These are phyloP conservation scores for Morphnarchus princeps DNA, from an alignment of 2,113 vertebrate genomes.

Conservation along the genomic window DNA sequence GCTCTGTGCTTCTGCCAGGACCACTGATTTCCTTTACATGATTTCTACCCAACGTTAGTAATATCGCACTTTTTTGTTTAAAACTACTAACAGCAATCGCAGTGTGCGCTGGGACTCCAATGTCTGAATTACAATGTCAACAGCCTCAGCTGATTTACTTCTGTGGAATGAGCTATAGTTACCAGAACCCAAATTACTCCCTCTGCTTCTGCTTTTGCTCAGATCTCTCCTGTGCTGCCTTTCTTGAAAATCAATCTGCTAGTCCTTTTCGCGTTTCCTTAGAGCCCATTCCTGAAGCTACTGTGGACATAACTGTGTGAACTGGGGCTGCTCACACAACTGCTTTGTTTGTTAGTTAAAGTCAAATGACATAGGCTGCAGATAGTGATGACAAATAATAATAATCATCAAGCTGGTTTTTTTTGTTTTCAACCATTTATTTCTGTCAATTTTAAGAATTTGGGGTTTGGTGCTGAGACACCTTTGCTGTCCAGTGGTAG, in stretches of 20 bases:
- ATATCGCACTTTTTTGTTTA: not conserved
- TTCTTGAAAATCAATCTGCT: not conserved
- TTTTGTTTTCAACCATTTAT: not conserved
- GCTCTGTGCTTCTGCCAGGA: not conserved
- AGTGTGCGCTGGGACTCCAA: not conserved
- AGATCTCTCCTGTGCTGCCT: not conserved
- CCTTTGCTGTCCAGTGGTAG: not conserved
- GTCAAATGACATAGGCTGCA: not conserved
- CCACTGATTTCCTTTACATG: not conserved
- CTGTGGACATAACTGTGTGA: not conserved
- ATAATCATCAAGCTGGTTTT: not conserved
- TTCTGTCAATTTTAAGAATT: not conserved
- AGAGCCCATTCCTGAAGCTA: not conserved
- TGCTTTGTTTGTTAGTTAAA: not conserved
- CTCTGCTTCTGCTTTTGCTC: conserved; percentile 17
- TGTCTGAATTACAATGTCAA: not conserved
- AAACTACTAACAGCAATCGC: not conserved
- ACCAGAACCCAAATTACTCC: not conserved
- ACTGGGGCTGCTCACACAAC: not conserved
- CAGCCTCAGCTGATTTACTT: conserved; percentile 3
- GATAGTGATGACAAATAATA: not conserved
- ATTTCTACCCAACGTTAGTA: not conserved
- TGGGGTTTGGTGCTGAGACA: not conserved
- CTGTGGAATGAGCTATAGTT: not conserved
- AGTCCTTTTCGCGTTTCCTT: not conserved